These are phyloP conservation scores for Tetheella fluctuosa DNA, from an alignment of 2,888 invertebrate species.

Conservation along the genomic window DNA sequence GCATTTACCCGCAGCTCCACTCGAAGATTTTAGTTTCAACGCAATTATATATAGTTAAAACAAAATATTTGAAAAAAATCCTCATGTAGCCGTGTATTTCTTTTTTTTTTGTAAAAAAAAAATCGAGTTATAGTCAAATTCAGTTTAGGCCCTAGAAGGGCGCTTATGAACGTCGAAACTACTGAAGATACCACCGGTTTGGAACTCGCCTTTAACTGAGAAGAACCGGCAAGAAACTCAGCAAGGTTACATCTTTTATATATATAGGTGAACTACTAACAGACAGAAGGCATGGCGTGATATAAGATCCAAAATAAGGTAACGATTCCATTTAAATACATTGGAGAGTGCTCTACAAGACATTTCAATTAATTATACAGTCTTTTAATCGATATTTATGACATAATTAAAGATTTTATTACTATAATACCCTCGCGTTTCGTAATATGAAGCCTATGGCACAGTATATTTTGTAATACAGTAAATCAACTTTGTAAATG, in stretches of 20 bases:
- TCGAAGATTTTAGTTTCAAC: no score
- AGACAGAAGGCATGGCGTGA: background rate
- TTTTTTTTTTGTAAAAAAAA: no score
- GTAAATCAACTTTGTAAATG: background rate
- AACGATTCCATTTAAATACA: background rate
- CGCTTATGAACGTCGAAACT: no score
- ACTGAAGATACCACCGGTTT: no score
- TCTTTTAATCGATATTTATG: conserved; percentile 48
- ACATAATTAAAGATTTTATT: conserved; percentile 35
- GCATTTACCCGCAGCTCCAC: background rate
- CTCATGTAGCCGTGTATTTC: no score
- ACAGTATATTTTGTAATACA: background rate
- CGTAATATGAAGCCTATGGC: conserved; percentile 19
- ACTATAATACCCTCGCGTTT: conserved; percentile 27
- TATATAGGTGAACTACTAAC: background rate
- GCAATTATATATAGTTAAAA: no score
- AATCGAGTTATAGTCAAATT: no score
- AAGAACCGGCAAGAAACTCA: no score
- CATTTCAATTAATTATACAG: conserved; percentile 44
- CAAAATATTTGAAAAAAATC: no score
- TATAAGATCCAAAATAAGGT: background rate
- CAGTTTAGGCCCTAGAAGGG: no score
- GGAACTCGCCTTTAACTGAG: no score
- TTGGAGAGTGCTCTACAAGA: conserved; percentile 23
- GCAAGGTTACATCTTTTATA: no score